Percentiles rank a stretch among this genome's conserved stretches.
Evolutionary conservation across 2,888 invertebrate genomes (phyloP).

Genomic region (Agapetus fuscipes): DNA sequence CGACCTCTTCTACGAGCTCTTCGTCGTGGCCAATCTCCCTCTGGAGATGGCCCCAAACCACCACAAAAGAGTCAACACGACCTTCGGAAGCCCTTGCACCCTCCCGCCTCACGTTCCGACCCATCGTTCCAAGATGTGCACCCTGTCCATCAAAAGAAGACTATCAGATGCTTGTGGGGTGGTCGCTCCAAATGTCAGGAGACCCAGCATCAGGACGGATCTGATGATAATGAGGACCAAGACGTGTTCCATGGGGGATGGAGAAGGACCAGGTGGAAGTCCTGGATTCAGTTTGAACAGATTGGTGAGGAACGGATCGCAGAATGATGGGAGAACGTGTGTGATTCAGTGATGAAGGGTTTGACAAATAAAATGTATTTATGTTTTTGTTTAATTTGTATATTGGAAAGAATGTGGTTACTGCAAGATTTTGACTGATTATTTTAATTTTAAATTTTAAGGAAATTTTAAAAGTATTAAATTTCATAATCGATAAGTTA

Average conservation of each 20-base stretch:
- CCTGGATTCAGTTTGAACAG: conserved; percentile 43
- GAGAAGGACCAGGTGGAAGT: conserved; percentile 48
- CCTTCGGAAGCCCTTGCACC: conserved; percentile 68
- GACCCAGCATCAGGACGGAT: conserved; percentile 82
- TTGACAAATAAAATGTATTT: neutral
- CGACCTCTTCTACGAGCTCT: conserved; percentile 76
- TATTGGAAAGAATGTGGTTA: too few species aligned
- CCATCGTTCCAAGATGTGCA: conserved; percentile 61
- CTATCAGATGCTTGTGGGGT: conserved; percentile 83
- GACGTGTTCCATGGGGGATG: conserved; percentile 63
- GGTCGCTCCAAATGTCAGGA: conserved; percentile 76
- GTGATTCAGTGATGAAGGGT: conserved; percentile 36
- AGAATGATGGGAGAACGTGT: conserved; percentile 40
- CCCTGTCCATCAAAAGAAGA: conserved; percentile 70
- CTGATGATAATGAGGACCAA: conserved; percentile 81
- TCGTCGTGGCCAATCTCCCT: conserved; percentile 72
- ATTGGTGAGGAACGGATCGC: conserved; percentile 37
- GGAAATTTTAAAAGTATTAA: too few species aligned
- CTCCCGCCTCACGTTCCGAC: conserved; percentile 56
- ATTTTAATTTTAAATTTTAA: too few species aligned
- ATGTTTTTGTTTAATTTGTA: too few species aligned
- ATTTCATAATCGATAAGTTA: too few species aligned
- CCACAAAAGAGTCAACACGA: conserved; percentile 69
- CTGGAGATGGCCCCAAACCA: conserved; percentile 85
- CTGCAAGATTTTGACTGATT: too few species aligned